Evolutionary conservation across 2,113 vertebrate species (phyloP).

Genomic region (Crotophaga sulcirostris): DNA sequence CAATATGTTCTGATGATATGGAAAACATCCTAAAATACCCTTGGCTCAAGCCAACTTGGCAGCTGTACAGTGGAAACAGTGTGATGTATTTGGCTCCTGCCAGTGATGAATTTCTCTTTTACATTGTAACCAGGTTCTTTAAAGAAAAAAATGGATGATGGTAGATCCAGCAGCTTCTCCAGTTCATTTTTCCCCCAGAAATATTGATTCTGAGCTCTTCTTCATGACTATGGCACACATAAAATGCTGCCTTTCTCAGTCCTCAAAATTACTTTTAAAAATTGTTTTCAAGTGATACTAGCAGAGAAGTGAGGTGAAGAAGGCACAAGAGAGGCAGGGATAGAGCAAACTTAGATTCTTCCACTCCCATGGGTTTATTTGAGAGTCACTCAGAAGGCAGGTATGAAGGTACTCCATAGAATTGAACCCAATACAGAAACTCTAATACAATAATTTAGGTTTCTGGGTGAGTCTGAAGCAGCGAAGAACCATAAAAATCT

Average conservation of each 20-base stretch:
- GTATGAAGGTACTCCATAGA: background rate
- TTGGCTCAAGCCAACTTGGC: constrained; percentile 1
- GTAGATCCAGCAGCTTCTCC: background rate
- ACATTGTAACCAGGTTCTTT: background rate
- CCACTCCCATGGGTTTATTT: background rate
- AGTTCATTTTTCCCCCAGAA: background rate
- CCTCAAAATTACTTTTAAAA: background rate
- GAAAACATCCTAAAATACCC: constrained; percentile 36
- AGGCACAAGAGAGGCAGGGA: background rate
- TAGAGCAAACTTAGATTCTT: background rate
- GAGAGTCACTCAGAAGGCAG: background rate
- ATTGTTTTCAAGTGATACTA: background rate
- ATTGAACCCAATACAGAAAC: background rate
- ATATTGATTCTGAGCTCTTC: background rate
- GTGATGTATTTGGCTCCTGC: background rate
- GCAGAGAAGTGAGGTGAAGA: background rate
- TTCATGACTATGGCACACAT: background rate
- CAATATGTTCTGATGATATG: background rate
- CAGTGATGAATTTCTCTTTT: background rate
- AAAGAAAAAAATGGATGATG: background rate
- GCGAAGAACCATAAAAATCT: background rate
- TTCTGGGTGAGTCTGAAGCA: background rate
- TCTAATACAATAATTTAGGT: background rate
- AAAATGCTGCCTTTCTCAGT: background rate
- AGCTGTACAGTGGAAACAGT: constrained; percentile 17